Evolutionary conservation across 1,140 invertebrate genomes (phyloP).

Genomic region (Euschistus heros): DNA sequence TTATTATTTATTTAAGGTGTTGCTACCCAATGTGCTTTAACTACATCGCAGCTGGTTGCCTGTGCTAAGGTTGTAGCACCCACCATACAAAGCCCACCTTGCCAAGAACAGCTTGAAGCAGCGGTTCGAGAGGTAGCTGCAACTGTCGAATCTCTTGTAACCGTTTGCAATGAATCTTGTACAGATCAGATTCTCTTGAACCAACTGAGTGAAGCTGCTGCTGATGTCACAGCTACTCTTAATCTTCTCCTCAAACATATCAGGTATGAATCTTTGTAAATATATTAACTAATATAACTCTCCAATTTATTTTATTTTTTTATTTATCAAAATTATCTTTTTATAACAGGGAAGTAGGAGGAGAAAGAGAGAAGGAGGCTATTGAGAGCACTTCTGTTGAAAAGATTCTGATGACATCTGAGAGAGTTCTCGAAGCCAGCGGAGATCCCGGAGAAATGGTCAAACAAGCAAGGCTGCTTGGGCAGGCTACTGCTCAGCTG

Average conservation of each 20-base stretch:
- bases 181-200: conserved; percentile 55
- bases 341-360: conserved; percentile 33
- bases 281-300: neutral
- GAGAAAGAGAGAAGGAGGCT: conserved; percentile 39
- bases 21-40: conserved; percentile 91
- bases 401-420: conserved; percentile 80
- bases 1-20: conserved; percentile 36
- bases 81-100: conserved; percentile 77
- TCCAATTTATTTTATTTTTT: neutral
- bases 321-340: neutral
- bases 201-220: conserved; percentile 73
- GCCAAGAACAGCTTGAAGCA: conserved; percentile 85
- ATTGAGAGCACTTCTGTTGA: conserved; percentile 76
- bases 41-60: conserved; percentile 94
- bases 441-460: conserved; percentile 90
- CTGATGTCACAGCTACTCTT: conserved; percentile 78
- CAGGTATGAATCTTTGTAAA: conserved; percentile 39
- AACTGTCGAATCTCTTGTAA: conserved; percentile 82
- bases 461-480: conserved; percentile 79
- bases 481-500: conserved; percentile 82
- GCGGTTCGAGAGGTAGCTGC: conserved; percentile 86
- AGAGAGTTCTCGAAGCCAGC: conserved; percentile 70
- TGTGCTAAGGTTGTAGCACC: conserved; percentile 90
- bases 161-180: conserved; percentile 65
- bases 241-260: conserved; percentile 87